phyloP scores from a whole-genome alignment of 2,888 invertebrate species.

The Eilema sororculum region DNA sequence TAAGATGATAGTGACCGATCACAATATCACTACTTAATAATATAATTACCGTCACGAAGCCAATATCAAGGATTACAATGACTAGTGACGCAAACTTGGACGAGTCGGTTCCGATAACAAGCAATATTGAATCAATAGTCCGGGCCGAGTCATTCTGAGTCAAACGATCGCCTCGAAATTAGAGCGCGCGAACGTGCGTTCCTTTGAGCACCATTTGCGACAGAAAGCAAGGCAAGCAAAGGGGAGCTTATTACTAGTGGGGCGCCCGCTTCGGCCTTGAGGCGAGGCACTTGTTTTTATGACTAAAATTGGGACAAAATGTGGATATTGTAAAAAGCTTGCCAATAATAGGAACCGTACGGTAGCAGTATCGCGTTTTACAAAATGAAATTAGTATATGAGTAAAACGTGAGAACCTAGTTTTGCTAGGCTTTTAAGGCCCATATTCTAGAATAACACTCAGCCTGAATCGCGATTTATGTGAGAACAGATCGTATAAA shows the following conservation, averaged over 20 bases:
- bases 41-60: slow-evolving; percentile 15
- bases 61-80: slow-evolving; percentile 31
- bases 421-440: no score
- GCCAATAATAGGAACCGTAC: no score
- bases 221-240: slow-evolving; percentile 73
- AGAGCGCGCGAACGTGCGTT: slow-evolving; percentile 79
- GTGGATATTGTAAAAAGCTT: no score
- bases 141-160: slow-evolving; percentile 53
- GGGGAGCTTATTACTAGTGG: slow-evolving; percentile 63
- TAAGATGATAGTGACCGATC: background rate
- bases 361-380: no score
- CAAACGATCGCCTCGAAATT: slow-evolving; percentile 71
- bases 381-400: no score
- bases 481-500: no score
- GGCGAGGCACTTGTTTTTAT: slow-evolving; percentile 4
- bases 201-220: slow-evolving; percentile 76
- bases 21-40: slow-evolving; percentile 6
- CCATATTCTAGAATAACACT: no score
- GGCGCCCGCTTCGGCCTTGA: slow-evolving; percentile 32
- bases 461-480: no score
- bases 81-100: slow-evolving; percentile 27
- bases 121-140: slow-evolving; percentile 56
- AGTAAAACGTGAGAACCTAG: no score
- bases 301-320: background rate
- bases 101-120: slow-evolving; percentile 47